These are phyloP conservation scores for Beris morrisii DNA, from an alignment of 2,888 invertebrate genomes.

Conservation along the genomic window DNA sequence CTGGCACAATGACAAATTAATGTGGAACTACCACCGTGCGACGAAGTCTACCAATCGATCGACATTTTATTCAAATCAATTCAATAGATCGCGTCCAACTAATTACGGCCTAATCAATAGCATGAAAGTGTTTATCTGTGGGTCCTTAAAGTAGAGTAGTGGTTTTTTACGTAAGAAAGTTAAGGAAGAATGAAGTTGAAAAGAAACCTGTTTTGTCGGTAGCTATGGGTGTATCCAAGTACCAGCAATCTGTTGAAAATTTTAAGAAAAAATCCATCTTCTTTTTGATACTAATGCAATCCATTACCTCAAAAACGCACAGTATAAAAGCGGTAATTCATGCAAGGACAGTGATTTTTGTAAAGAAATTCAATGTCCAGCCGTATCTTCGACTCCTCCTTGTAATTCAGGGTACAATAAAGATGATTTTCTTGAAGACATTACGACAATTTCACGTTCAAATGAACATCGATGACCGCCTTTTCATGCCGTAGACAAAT, in stretches of 20 bases:
- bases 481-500: conserved; percentile 42
- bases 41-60: background rate
- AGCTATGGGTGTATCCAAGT: conserved; percentile 12
- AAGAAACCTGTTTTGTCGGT: conserved; percentile 5
- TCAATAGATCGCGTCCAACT: conserved; percentile 14
- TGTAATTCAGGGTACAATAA: conserved; percentile 11
- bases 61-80: conserved; percentile 29
- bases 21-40: conserved; percentile 10
- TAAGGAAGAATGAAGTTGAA: background rate
- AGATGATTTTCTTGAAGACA: conserved; percentile 26
- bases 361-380: conserved; percentile 12
- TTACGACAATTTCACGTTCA: conserved; percentile 41
- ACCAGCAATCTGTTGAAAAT: background rate
- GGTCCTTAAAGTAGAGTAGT: conserved; percentile 1
- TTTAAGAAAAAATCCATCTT: conserved; percentile 3
- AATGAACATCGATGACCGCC: conserved; percentile 43
- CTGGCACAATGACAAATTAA: conserved; percentile 28
- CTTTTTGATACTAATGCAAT: conserved; percentile 21
- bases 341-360: conserved; percentile 2
- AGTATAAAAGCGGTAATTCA: conserved; percentile 11
- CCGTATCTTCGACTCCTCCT: conserved; percentile 6
- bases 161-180: background rate
- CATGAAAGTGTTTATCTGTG: background rate
- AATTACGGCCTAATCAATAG: conserved; percentile 8
- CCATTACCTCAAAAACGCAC: conserved; percentile 18